Evolutionary conservation across 2,113 vertebrate species (phyloP).

Genomic region (Oncorhynchus mykiss): DNA sequence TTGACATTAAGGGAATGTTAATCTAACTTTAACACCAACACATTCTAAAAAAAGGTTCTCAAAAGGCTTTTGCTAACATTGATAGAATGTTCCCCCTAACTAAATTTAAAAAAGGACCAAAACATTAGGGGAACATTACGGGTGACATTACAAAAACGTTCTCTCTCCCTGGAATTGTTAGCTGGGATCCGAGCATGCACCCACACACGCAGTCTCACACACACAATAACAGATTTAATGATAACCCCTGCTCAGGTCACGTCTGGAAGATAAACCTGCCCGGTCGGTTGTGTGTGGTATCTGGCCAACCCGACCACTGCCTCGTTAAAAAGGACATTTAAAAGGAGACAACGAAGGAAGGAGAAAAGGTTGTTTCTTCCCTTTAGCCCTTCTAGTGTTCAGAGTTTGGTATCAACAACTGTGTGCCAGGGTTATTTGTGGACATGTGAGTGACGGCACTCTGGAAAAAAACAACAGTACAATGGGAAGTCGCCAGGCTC

Average conservation of each 20-base stretch:
- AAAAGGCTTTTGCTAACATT: too few species aligned
- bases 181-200: not conserved
- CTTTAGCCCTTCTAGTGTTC: constrained; percentile 44
- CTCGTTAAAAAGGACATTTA: constrained; percentile 77
- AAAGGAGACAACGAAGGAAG: constrained; percentile 62
- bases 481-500: not conserved
- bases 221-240: constrained; percentile 39
- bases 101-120: too few species aligned
- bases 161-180: too few species aligned
- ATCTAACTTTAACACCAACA: too few species aligned
- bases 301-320: constrained; percentile 59
- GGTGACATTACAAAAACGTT: too few species aligned
- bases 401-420: constrained; percentile 40
- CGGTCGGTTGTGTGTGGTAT: constrained; percentile 37
- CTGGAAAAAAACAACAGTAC: constrained; percentile 28
- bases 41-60: too few species aligned
- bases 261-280: constrained; percentile 7
- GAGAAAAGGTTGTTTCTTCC: constrained; percentile 45
- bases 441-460: constrained; percentile 12
- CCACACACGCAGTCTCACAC: constrained; percentile 9
- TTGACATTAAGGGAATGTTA: too few species aligned
- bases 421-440: constrained; percentile 50
- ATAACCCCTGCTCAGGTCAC: constrained; percentile 26
- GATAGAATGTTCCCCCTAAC: too few species aligned
- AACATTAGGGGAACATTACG: too few species aligned